phyloP scores from a whole-genome alignment of 2,797 vertebrate genomes.

The Limosa lapponica region DNA sequence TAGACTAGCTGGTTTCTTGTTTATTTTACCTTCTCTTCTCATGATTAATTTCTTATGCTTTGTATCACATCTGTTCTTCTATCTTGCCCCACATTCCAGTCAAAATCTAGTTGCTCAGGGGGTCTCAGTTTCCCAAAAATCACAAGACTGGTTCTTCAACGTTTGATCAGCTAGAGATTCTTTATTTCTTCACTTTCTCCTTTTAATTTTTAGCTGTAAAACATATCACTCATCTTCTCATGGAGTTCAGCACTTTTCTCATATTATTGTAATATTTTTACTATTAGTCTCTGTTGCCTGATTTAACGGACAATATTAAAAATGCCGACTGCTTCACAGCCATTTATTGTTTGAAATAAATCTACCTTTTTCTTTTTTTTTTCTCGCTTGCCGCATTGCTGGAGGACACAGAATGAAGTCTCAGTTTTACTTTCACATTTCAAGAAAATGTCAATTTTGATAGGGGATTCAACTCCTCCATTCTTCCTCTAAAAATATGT shows the following conservation, averaged over 20 bases:
- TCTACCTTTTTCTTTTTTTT: not conserved
- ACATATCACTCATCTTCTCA: not conserved
- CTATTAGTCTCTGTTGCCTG: not conserved
- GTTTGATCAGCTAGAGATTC: not conserved
- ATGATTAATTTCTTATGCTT: not conserved
- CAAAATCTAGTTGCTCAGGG: not conserved
- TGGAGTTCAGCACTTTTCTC: not conserved
- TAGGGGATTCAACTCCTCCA: not conserved
- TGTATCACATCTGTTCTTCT: not conserved
- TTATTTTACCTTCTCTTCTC: not conserved
- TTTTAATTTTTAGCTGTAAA: not conserved
- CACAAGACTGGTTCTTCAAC: not conserved
- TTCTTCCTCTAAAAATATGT: not conserved
- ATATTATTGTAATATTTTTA: conserved; percentile 1
- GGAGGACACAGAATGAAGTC: not conserved
- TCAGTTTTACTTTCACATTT: not conserved
- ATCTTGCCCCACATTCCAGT: not conserved
- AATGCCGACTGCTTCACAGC: not conserved
- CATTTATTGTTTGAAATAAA: conserved; percentile 20
- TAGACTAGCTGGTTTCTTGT: not conserved
- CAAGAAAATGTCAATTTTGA: not conserved
- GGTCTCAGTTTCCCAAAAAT: not conserved
- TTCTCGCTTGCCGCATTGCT: not conserved
- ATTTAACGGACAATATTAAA: not conserved
- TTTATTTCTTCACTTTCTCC: not conserved